Percentiles rank a stretch among this genome's conserved stretches.
These are phyloP conservation scores for Lamprotornis superbus DNA, from an alignment of 2,113 vertebrate genomes.

Conservation along the genomic window DNA sequence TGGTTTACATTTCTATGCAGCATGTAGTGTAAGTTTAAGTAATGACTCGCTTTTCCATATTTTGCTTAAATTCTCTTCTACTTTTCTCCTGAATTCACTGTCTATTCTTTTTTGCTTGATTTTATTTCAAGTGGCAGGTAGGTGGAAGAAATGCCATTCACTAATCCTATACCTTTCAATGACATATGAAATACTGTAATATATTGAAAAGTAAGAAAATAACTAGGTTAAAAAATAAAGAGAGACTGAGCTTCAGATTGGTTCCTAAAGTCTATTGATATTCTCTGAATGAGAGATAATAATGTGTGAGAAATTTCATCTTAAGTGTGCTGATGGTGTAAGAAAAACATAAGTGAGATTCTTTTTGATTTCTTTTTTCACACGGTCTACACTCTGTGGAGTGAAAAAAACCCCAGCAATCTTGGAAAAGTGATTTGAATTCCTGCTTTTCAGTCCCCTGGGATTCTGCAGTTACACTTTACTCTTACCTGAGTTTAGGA, in stretches of 20 bases:
- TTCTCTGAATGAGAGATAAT: not conserved
- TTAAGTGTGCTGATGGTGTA: not conserved
- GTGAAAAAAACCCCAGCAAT: fast-evolving
- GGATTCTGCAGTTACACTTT: not conserved
- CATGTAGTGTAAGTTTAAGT: not conserved
- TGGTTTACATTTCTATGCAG: not conserved
- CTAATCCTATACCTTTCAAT: not conserved
- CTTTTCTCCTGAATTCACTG: not conserved
- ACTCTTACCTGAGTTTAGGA: not conserved
- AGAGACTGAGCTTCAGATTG: not conserved
- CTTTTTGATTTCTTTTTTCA: not conserved
- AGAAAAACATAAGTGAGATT: not conserved
- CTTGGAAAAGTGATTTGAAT: not conserved
- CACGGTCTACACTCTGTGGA: fast-evolving
- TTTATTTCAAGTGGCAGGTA: not conserved
- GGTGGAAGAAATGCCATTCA: not conserved
- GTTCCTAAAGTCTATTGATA: not conserved
- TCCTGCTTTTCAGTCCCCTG: not conserved
- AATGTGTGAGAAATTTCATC: not conserved
- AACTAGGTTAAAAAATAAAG: not conserved
- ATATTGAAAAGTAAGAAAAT: not conserved
- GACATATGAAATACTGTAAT: not conserved
- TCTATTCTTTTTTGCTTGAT: not conserved
- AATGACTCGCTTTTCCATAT: not conserved
- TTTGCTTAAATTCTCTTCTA: not conserved